These are phyloP conservation scores for Copsychus sechellarum DNA, from an alignment of 2,113 vertebrate genomes.

Conservation along the genomic window DNA sequence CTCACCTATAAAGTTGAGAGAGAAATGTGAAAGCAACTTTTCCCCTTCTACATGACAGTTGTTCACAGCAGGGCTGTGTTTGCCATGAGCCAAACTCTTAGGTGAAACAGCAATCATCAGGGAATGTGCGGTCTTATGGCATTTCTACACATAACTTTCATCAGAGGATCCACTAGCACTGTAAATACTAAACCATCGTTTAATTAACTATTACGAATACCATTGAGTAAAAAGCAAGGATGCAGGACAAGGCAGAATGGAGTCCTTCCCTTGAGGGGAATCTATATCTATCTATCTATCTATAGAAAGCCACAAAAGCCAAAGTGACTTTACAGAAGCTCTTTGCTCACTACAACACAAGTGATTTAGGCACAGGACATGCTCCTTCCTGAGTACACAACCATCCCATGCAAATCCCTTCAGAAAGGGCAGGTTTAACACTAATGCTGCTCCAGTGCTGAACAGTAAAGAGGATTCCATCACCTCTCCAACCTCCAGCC, in stretches of 20 bases:
- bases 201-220: neutral
- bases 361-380: neutral
- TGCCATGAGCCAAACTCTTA: neutral
- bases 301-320: neutral
- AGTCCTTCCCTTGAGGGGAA: neutral
- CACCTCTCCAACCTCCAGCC: slow-evolving; percentile 20
- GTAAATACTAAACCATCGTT: neutral
- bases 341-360: neutral
- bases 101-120: neutral
- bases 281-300: neutral
- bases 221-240: neutral
- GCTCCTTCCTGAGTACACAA: neutral
- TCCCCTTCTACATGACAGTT: neutral
- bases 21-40: neutral
- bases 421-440: slow-evolving; percentile 40
- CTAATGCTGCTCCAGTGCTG: slow-evolving; percentile 8
- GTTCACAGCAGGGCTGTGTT: neutral
- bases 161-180: neutral
- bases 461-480: slow-evolving; percentile 59
- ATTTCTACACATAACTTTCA: neutral
- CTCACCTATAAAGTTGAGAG: neutral
- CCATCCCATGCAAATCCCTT: slow-evolving; percentile 6
- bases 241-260: neutral
- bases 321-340: neutral
- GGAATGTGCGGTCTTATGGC: neutral